A percentile compares a stretch with the other conserved stretches of the same genome.
Conservation (phyloP, 1,140 invertebrate genomes). For the Sycophaga agraensis region DNA sequence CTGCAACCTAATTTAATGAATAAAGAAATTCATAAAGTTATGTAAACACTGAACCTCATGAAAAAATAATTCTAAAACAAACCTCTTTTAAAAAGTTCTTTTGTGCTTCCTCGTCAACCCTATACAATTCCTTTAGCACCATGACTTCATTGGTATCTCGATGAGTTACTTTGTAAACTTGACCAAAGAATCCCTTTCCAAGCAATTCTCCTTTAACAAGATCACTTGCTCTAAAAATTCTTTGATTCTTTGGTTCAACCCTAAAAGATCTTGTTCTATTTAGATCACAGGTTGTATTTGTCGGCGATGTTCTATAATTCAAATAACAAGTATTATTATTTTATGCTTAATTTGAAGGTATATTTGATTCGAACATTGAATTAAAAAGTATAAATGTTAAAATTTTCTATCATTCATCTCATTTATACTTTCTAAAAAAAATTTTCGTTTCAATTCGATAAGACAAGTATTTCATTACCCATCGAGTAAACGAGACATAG, state of each 20-base stretch:
- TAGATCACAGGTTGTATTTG: slow-evolving; percentile 65
- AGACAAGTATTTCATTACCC: slow-evolving; percentile 59
- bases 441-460: too few relatives aligned
- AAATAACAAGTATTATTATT: slow-evolving; percentile 3
- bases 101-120: slow-evolving; percentile 91
- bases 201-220: slow-evolving; percentile 85
- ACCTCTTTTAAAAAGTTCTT: slow-evolving; percentile 93
- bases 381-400: too few relatives aligned
- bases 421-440: too few relatives aligned
- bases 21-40: too few relatives aligned
- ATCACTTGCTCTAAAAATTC: slow-evolving; percentile 87
- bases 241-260: slow-evolving; percentile 75
- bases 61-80: slow-evolving; percentile 16
- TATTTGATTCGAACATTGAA: too few relatives aligned
- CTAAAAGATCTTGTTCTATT: slow-evolving; percentile 85
- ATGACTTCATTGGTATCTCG: slow-evolving; percentile 87
- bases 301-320: slow-evolving; percentile 50
- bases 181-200: slow-evolving; percentile 92
- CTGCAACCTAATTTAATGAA: slow-evolving; percentile 69
- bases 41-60: too few relatives aligned
- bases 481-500: slow-evolving; percentile 81
- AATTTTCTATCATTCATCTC: too few relatives aligned
- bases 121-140: slow-evolving; percentile 92
- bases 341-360: too few relatives aligned
- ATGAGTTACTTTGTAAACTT: slow-evolving; percentile 89